Base-by-base conservation (phyloP, 1,140 invertebrate genomes). In the Triops longicaudatus region DNA sequence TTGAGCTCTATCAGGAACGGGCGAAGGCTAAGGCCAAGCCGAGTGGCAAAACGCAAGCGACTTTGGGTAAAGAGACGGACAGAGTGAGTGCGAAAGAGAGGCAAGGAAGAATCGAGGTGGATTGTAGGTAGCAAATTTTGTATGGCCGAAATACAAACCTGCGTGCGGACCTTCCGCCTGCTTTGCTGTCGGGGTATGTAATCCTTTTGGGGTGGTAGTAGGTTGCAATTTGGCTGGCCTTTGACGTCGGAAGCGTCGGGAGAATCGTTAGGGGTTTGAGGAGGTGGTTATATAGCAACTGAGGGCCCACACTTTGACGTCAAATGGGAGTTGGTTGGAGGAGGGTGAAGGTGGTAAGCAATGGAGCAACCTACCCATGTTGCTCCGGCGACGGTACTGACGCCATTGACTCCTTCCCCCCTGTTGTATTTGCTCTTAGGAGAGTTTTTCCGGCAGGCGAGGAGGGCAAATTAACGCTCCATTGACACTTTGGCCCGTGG, bases 401-500 rank as follows among this genome's bases (percentile, higher is more conserved):
- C 50, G 50, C 50, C 50, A 63, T 63, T 63, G 17, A 63, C n/a
- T 17, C 50, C 11, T 17, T 3, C 0, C 50, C 50, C 50, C 10
- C 50, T 14, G 22, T 17, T 22, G 31, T 63, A 63, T 63, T 63
- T 63, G 50, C 50, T 22, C 50, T 63, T 63, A n/a, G 22, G 17
- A 63, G 50, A 22, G 50, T n/a, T 17, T 17, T n/a, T 63, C 50
- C 17, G 50, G 50, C 22, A 5, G 50, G 22, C 50, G 22, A 63
- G 50, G 50, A 63, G 50, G 50, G 50, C 31, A 63, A 63, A 63
- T 63, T 63, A 63, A 63, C 50, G 31, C 31, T 63, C 50, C 50
- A 63, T 63, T 63, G 50, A 63, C 50, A 63, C 50, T 63, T 63
- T 10, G 14, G 50, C 22, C 50, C 22, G 14, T 37, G 31, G 31